A percentile compares a stretch with the other conserved stretches of the same genome.
These are phyloP conservation scores for Drosophila atroscutellata DNA, from an alignment of 2,888 invertebrate species.

Conservation along the genomic window DNA sequence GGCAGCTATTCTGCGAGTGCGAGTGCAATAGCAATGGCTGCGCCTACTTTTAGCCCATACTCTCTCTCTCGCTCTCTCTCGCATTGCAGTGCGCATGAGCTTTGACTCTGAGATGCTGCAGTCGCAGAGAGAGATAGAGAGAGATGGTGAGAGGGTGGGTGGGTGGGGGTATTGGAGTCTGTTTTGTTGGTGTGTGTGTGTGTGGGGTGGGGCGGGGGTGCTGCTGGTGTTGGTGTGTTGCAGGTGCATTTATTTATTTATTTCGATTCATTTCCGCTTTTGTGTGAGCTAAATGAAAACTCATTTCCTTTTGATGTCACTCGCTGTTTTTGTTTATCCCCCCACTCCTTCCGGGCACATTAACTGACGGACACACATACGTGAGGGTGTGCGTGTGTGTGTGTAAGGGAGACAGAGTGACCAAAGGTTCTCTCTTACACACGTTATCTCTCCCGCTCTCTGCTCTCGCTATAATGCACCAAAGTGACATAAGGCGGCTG, in stretches of 20 bases:
- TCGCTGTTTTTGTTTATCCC: slow-evolving; percentile 27
- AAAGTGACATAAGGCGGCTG: slow-evolving; percentile 81
- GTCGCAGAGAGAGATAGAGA: neutral
- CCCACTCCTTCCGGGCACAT: slow-evolving; percentile 44
- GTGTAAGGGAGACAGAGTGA: slow-evolving; percentile 32
- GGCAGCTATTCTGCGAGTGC: slow-evolving; percentile 24
- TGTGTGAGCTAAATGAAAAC: slow-evolving; percentile 81
- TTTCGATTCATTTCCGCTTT: slow-evolving; percentile 83
- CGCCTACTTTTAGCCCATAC: slow-evolving; percentile 19
- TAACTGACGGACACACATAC: slow-evolving; percentile 45
- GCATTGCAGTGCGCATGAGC: slow-evolving; percentile 53
- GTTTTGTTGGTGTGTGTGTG: neutral
- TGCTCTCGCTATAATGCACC: slow-evolving; percentile 65
- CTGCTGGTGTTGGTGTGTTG: slow-evolving; percentile 6
- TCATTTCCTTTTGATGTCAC: slow-evolving; percentile 83
- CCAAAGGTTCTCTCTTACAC: slow-evolving; percentile 8
- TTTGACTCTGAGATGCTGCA: slow-evolving; percentile 47
- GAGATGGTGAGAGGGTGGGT: neutral
- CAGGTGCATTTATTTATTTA: slow-evolving; percentile 83
- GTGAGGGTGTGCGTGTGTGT: slow-evolving; percentile 1
- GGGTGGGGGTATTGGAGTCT: neutral
- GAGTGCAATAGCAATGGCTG: slow-evolving; percentile 33
- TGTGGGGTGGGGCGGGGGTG: neutral
- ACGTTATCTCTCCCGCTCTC: slow-evolving; percentile 15
- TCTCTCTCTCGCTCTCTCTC: slow-evolving; percentile 17